Conservation (phyloP, 2,888 invertebrate genomes). For the Liopterus haemorrhoidalis region DNA sequence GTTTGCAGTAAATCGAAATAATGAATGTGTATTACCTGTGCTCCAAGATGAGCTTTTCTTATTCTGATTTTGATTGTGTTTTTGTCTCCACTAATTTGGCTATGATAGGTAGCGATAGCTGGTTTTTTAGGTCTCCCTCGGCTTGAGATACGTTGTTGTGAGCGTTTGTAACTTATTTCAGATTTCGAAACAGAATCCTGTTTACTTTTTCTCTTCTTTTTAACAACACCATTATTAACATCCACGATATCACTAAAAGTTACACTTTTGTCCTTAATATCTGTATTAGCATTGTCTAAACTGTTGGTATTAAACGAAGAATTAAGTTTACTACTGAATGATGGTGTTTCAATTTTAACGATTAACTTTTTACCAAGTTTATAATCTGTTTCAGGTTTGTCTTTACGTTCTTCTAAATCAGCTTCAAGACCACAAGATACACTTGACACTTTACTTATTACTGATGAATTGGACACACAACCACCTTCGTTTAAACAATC, state of each 20-base stretch:
- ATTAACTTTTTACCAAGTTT: slow-evolving; percentile 15
- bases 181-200: slow-evolving; percentile 5
- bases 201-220: slow-evolving; percentile 22
- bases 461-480: slow-evolving; percentile 19
- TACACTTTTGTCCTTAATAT: slow-evolving; percentile 15
- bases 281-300: slow-evolving; percentile 9
- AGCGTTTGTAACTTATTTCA: slow-evolving; percentile 10
- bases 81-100: slow-evolving; percentile 58
- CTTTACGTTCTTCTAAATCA: neutral
- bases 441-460: slow-evolving; percentile 16
- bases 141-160: slow-evolving; percentile 32
- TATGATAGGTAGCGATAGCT: slow-evolving; percentile 52
- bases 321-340: slow-evolving; percentile 1
- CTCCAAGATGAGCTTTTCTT: slow-evolving; percentile 52
- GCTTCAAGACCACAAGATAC: slow-evolving; percentile 9
- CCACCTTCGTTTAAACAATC: slow-evolving; percentile 19
- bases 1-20: slow-evolving; percentile 4
- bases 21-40: slow-evolving; percentile 38
- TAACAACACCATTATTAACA: slow-evolving; percentile 23
- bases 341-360: slow-evolving; percentile 22
- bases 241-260: slow-evolving; percentile 16
- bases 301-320: neutral
- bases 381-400: slow-evolving; percentile 2
- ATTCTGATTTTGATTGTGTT: slow-evolving; percentile 66
- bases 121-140: slow-evolving; percentile 46